Percentiles rank a stretch among this genome's conserved stretches.
Evolutionary conservation across 1,140 invertebrate species (phyloP).

Genomic region (Philopotamus ludificatus): DNA sequence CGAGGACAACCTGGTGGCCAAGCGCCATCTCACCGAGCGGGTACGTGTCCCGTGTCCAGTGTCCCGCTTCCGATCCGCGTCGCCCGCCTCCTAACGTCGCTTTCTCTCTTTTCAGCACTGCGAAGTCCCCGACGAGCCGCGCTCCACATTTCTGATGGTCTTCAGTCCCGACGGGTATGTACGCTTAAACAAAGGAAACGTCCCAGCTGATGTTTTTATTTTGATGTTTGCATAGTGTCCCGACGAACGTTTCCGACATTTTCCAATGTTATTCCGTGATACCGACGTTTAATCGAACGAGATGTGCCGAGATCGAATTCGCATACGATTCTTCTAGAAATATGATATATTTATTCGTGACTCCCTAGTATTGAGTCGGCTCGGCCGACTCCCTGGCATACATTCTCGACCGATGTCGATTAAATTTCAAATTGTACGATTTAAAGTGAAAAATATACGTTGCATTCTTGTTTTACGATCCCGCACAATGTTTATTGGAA

Average conservation of each 20-base stretch:
- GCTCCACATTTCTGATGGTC: constrained; percentile 81
- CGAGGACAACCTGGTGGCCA: constrained; percentile 56
- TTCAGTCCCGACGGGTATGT: constrained; percentile 82
- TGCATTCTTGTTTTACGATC: too few species aligned
- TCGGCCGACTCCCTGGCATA: too few species aligned
- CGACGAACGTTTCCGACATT: too few species aligned
- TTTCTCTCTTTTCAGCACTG: constrained; percentile 62
- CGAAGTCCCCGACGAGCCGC: constrained; percentile 70
- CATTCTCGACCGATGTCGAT: too few species aligned
- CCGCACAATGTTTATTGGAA: too few species aligned
- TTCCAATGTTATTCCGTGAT: too few species aligned
- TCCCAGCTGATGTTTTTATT: constrained; percentile 21
- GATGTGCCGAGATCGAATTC: too few species aligned
- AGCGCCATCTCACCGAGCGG: constrained; percentile 54
- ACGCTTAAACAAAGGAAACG: too few species aligned
- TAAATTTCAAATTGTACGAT: too few species aligned
- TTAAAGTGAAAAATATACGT: too few species aligned
- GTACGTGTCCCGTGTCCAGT: constrained; percentile 43
- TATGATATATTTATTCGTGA: constrained; percentile 17
- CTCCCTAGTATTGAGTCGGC: too few species aligned
- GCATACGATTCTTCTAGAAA: constrained; percentile 16
- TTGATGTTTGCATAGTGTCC: constrained; percentile 17
- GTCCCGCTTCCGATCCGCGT: neutral
- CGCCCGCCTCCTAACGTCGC: neutral
- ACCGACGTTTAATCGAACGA: too few species aligned